These are phyloP conservation scores for Actinia equina DNA, from an alignment of 64 coral and sea anemone genomes.

Conservation along the genomic window DNA sequence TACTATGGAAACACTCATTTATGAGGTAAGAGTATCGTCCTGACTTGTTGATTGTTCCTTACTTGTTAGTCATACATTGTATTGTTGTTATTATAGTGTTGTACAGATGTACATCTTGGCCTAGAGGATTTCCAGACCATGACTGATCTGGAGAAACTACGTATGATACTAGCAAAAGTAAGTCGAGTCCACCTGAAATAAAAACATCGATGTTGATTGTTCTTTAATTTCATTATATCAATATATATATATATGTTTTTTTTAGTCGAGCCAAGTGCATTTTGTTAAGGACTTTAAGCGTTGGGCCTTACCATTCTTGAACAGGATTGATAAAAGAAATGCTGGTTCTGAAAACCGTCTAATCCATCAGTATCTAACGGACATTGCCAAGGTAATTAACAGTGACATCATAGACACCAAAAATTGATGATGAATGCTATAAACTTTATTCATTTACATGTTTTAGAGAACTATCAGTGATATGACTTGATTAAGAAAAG, in stretches of 20 bases:
- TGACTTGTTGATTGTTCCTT: no score
- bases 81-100: conserved; percentile 43
- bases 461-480: no score
- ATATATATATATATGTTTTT: neutral
- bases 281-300: conserved; percentile 79
- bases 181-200: neutral
- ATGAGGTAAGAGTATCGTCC: conserved; percentile 57
- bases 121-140: conserved; percentile 72
- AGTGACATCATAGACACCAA: neutral
- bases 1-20: conserved; percentile 79
- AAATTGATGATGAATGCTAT: no score
- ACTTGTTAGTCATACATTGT: no score
- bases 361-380: conserved; percentile 80
- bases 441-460: no score
- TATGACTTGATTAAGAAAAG: no score
- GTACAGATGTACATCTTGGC: conserved; percentile 57
- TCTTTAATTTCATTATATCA: neutral
- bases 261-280: conserved; percentile 40
- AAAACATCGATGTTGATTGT: neutral
- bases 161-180: conserved; percentile 85
- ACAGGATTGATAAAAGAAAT: conserved; percentile 61
- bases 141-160: conserved; percentile 77
- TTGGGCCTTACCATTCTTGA: conserved; percentile 89
- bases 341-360: conserved; percentile 54
- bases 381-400: conserved; percentile 76